Evolutionary conservation across 2,113 vertebrate genomes (phyloP).

Genomic region (Shinisaurus crocodilurus): DNA sequence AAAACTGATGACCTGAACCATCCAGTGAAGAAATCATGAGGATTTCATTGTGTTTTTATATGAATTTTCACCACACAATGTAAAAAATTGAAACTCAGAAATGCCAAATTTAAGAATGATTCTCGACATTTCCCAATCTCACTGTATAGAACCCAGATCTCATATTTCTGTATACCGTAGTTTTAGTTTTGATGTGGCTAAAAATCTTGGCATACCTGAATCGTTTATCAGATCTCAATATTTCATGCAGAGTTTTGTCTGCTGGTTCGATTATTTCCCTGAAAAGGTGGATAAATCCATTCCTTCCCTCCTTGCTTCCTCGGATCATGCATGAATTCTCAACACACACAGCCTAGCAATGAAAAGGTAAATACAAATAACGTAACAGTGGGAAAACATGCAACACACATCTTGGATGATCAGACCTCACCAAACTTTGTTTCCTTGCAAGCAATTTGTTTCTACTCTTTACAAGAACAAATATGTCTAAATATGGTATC

Average conservation of each 20-base stretch:
- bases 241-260: constrained; percentile 84
- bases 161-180: neutral
- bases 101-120: neutral
- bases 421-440: neutral
- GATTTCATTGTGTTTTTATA: neutral
- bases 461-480: constrained; percentile 12
- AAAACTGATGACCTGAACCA: neutral
- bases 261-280: constrained; percentile 87
- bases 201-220: constrained; percentile 83
- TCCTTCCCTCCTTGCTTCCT: constrained; percentile 94
- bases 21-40: neutral
- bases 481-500: neutral
- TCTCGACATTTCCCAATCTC: neutral
- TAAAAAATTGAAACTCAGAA: neutral
- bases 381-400: neutral
- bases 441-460: neutral
- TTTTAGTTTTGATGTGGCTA: neutral
- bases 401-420: neutral
- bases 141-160: neutral
- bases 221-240: constrained; percentile 84
- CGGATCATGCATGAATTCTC: constrained; percentile 95
- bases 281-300: constrained; percentile 92
- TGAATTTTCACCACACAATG: neutral
- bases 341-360: constrained; percentile 89
- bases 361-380: constrained; percentile 31